A percentile compares a stretch with the other conserved stretches of the same genome.
Evolutionary conservation across 2,797 vertebrate genomes (phyloP).

Genomic region (Acanthurus lineatus): DNA sequence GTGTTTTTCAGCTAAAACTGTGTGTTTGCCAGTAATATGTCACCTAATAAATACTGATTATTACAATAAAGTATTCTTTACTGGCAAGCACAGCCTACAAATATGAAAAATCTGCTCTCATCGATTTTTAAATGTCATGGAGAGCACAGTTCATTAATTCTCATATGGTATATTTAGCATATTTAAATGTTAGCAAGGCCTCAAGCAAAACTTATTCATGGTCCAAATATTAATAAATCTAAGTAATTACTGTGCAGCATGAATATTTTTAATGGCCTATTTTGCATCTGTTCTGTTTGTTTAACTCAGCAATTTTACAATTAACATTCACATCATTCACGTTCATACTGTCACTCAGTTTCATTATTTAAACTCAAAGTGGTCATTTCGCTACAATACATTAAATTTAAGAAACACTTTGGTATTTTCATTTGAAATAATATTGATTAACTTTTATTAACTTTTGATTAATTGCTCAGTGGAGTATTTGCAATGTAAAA

Average conservation of each 20-base stretch:
- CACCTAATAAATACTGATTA: not conserved
- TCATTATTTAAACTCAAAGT: conserved; percentile 9
- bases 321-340: conserved; percentile 4
- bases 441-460: not conserved
- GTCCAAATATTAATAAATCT: conserved; percentile 27
- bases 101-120: conserved; percentile 13
- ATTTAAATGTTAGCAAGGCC: conserved; percentile 51
- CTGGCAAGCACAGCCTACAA: conserved; percentile 5
- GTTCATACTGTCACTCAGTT: not conserved
- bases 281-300: conserved; percentile 20
- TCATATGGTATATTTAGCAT: conserved; percentile 35
- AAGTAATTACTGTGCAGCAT: conserved; percentile 10
- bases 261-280: conserved; percentile 18
- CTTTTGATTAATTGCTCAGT: not conserved
- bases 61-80: not conserved
- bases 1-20: not conserved
- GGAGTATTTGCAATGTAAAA: not conserved
- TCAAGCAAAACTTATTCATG: conserved; percentile 35
- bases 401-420: conserved; percentile 3
- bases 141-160: conserved; percentile 29
- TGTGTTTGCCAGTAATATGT: conserved; percentile 11
- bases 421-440: not conserved
- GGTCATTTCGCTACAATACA: not conserved
- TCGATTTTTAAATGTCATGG: conserved; percentile 34
- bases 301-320: conserved; percentile 20